Conservation (phyloP, 1,140 invertebrate species). For the Gryllus bimaculatus region DNA sequence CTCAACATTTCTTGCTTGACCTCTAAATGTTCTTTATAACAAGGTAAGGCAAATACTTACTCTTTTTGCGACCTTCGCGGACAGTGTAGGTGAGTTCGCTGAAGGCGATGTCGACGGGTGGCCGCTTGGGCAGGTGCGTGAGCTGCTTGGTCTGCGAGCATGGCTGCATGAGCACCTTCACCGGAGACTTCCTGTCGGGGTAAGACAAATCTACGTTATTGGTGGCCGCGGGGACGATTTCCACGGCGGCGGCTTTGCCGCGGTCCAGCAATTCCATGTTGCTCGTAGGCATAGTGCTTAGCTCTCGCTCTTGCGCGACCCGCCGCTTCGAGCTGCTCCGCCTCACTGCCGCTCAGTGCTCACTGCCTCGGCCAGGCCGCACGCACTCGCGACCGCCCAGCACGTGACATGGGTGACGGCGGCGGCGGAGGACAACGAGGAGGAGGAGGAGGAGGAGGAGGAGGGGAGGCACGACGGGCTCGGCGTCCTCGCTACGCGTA, state of each 20-base stretch:
- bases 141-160: conserved; percentile 59
- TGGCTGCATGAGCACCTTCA: conserved; percentile 52
- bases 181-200: conserved; percentile 21
- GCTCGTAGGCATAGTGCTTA: not conserved
- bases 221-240: not conserved
- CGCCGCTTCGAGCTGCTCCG: too few species aligned
- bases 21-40: too few species aligned
- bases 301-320: too few species aligned
- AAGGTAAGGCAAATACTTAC: conserved; percentile 49
- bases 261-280: not conserved
- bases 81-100: conserved; percentile 75
- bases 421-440: too few species aligned
- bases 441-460: too few species aligned
- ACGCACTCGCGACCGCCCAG: too few species aligned
- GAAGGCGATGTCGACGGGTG: conserved; percentile 80
- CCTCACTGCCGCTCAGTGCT: too few species aligned
- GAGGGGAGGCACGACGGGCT: too few species aligned
- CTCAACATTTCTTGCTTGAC: too few species aligned
- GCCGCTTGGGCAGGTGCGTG: conserved; percentile 71
- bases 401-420: too few species aligned
- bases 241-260: not conserved
- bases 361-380: too few species aligned
- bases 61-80: conserved; percentile 64
- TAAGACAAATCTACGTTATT: not conserved
- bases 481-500: too few species aligned